These are phyloP conservation scores for Aethina tumida DNA, from an alignment of 1,140 invertebrate genomes.

Conservation along the genomic window DNA sequence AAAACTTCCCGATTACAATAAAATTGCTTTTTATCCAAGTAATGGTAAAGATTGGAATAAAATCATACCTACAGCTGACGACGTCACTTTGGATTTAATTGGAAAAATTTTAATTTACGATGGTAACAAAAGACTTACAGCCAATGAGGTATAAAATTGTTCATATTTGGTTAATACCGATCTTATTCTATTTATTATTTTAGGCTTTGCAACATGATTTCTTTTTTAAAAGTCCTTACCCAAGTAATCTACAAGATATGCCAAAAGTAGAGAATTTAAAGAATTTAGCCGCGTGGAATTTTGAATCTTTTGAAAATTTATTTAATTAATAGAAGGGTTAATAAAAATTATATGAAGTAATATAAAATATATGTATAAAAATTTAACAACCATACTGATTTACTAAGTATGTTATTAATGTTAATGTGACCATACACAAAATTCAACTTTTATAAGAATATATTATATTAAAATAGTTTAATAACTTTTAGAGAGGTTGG, in stretches of 20 bases:
- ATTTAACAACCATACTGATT: too few relatives aligned
- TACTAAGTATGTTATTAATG: too few relatives aligned
- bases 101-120: constrained; percentile 75
- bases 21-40: constrained; percentile 81
- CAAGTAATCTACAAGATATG: constrained; percentile 17
- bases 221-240: constrained; percentile 17
- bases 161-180: background rate
- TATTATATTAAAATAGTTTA: too few relatives aligned
- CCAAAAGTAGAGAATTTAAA: constrained; percentile 16
- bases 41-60: constrained; percentile 58
- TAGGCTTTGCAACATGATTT: constrained; percentile 20
- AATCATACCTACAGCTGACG: constrained; percentile 58
- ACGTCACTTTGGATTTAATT: constrained; percentile 63
- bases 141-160: constrained; percentile 57
- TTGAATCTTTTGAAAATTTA: too few relatives aligned
- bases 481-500: too few relatives aligned
- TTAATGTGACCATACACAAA: too few relatives aligned
- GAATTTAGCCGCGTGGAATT: too few relatives aligned
- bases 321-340: too few relatives aligned
- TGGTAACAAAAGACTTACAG: constrained; percentile 65
- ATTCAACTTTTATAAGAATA: too few relatives aligned
- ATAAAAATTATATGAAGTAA: too few relatives aligned
- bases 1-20: constrained; percentile 92
- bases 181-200: constrained; percentile 8
- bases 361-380: too few relatives aligned